Percentiles rank a stretch among this genome's conserved stretches.
Evolutionary conservation across 2,113 vertebrate genomes (phyloP).

Genomic region (Anguilla japonica): DNA sequence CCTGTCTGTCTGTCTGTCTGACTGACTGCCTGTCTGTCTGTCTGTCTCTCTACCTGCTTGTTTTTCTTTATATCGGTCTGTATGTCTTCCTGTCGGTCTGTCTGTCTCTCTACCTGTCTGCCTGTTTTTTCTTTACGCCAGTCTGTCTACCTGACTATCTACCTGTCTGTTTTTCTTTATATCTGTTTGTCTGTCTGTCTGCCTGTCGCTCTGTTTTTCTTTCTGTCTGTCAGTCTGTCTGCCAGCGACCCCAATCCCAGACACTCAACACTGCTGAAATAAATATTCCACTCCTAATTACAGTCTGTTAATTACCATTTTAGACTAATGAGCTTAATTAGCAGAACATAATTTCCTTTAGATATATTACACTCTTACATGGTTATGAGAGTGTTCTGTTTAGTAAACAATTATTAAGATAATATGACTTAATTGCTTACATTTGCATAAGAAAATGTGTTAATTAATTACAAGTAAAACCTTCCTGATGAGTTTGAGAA

Average conservation of each 20-base stretch:
- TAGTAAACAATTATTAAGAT: conserved; percentile 55
- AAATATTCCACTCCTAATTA: conserved; percentile 61
- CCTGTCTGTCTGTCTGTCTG: too few relatives aligned
- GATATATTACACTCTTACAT: conserved; percentile 61
- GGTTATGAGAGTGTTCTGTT: conserved; percentile 58
- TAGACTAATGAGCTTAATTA: conserved; percentile 74
- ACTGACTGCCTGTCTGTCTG: too few relatives aligned
- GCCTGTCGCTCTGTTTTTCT: neutral
- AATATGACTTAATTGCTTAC: conserved; percentile 61
- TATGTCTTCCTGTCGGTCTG: too few relatives aligned
- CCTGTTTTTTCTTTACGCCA: too few relatives aligned
- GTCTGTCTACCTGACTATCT: neutral
- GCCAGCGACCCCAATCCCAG: conserved; percentile 52
- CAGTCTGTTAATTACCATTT: conserved; percentile 74
- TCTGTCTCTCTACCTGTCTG: neutral
- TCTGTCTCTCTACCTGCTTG: too few relatives aligned
- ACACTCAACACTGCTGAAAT: conserved; percentile 26
- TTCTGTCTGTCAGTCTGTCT: conserved; percentile 5
- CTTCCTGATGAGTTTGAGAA: conserved; percentile 68
- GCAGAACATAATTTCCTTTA: conserved; percentile 66
- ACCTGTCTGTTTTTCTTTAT: neutral
- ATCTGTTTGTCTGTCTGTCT: neutral
- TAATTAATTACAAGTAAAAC: conserved; percentile 75
- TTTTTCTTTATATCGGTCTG: too few relatives aligned
- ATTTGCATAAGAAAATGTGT: conserved; percentile 74